Percentiles rank a stretch among this genome's conserved stretches.
Evolutionary conservation across 2,888 invertebrate species (phyloP).

Genomic region (Pseudococcus longispinus): DNA sequence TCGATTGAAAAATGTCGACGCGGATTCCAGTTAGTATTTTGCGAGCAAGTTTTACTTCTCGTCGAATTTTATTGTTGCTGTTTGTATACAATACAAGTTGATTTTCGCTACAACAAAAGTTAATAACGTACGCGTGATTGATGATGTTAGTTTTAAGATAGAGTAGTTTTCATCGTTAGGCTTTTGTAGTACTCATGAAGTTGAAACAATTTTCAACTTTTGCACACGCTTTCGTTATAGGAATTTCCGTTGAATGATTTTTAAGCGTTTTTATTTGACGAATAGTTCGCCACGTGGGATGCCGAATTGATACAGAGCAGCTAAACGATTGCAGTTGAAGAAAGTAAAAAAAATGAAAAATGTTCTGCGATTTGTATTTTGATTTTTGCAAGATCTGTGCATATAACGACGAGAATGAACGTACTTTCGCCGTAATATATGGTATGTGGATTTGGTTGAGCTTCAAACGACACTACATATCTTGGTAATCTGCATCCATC

Average conservation of each 20-base stretch:
- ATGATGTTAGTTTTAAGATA: constrained; percentile 26
- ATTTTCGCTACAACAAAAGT: constrained; percentile 8
- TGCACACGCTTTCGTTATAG: background rate
- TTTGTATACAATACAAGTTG: constrained; percentile 26
- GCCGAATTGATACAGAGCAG: background rate
- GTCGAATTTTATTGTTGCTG: constrained; percentile 12
- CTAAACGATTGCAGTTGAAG: background rate
- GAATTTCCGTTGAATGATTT: background rate
- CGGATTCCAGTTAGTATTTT: background rate
- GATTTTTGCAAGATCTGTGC: background rate
- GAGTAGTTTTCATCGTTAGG: constrained; percentile 17
- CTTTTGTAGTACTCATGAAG: background rate
- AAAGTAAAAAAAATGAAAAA: background rate
- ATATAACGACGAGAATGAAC: background rate
- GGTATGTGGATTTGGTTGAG: constrained; percentile 69
- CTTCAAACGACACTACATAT: constrained; percentile 71
- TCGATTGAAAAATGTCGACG: background rate
- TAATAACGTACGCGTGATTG: constrained; percentile 19
- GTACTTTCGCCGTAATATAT: constrained; percentile 72
- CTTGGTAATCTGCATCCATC: constrained; percentile 70
- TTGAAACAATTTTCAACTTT: constrained; percentile 7
- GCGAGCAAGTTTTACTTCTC: background rate
- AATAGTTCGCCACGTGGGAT: background rate
- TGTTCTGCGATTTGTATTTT: background rate
- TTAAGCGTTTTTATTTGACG: background rate